Conservation (phyloP, 2,797 vertebrate species). For the Oryzias dopingdopingensis region DNA sequence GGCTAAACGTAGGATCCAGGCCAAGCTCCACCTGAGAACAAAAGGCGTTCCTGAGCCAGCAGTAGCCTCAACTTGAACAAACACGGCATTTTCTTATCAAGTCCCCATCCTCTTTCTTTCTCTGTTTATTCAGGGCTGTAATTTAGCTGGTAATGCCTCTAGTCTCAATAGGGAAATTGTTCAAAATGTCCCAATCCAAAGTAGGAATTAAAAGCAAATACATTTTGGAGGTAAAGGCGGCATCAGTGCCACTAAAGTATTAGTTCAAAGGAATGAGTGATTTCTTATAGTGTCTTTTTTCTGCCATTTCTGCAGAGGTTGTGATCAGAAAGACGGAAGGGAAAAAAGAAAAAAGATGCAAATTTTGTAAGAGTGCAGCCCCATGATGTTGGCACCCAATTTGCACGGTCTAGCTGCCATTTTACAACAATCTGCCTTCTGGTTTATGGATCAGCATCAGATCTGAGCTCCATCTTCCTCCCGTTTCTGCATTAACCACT, state of each 20-base stretch:
- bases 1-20: conserved; percentile 49
- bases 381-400: conserved; percentile 70
- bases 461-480: conserved; percentile 73
- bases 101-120: conserved; percentile 40
- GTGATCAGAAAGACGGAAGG: conserved; percentile 48
- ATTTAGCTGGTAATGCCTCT: conserved; percentile 58
- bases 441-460: conserved; percentile 71
- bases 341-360: conserved; percentile 48
- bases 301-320: conserved; percentile 38
- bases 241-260: conserved; percentile 53
- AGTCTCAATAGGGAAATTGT: conserved; percentile 57
- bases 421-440: conserved; percentile 66
- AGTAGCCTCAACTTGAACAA: conserved; percentile 64
- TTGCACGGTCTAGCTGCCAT: conserved; percentile 72
- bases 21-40: conserved; percentile 50
- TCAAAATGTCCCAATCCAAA: conserved; percentile 62
- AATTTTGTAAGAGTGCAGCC: conserved; percentile 73
- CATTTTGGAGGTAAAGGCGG: conserved; percentile 54
- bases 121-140: conserved; percentile 60
- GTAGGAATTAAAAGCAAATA: conserved; percentile 72
- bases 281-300: conserved; percentile 44
- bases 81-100: conserved; percentile 64
- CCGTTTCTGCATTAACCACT: conserved; percentile 72
- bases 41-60: conserved; percentile 46
- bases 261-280: conserved; percentile 56